A percentile compares a stretch with the other conserved stretches of the same genome.
Conservation (phyloP, 2,797 vertebrate genomes). For the Sebastes diaconus region DNA sequence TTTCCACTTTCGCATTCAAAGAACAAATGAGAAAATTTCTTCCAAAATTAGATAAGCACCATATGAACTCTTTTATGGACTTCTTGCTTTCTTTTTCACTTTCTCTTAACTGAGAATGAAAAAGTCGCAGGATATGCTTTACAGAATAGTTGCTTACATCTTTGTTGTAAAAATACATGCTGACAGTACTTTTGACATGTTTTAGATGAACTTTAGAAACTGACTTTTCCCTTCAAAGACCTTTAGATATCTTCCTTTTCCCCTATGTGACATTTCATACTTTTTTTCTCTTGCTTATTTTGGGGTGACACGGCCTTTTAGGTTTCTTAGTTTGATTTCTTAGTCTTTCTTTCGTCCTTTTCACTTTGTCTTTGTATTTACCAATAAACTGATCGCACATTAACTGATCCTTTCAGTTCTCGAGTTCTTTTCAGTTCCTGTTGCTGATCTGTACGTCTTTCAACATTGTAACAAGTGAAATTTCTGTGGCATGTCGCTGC, state of each 20-base stretch:
- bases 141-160: background rate
- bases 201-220: background rate
- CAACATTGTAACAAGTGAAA: background rate
- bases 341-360: background rate
- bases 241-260: background rate
- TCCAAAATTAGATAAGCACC: conserved; percentile 21
- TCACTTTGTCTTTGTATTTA: background rate
- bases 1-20: conserved; percentile 42
- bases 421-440: background rate
- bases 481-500: background rate
- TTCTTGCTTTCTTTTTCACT: background rate
- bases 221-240: background rate
- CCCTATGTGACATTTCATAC: background rate
- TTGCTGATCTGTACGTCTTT: background rate
- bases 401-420: background rate
- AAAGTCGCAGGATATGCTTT: background rate
- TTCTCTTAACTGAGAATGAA: background rate
- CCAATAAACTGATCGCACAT: background rate
- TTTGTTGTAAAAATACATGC: background rate
- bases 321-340: background rate
- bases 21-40: conserved; percentile 36
- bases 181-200: background rate
- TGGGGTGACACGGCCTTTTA: background rate
- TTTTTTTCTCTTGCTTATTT: background rate
- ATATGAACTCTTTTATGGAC: conserved; percentile 10